Evolutionary conservation across 2,113 vertebrate genomes (phyloP).

Genomic region (Aldabrachelys gigantea): DNA sequence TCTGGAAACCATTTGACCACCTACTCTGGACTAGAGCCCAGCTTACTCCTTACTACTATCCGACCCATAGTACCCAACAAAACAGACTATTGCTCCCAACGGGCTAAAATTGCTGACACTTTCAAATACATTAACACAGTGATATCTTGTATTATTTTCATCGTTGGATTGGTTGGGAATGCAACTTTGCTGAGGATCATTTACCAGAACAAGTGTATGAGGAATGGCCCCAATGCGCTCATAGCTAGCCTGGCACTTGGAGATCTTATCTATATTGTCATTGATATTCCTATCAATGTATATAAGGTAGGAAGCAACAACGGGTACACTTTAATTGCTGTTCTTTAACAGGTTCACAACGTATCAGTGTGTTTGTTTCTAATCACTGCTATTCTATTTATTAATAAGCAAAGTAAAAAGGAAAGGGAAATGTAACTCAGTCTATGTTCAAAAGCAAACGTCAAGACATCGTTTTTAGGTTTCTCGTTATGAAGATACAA

Average conservation of each 20-base stretch:
- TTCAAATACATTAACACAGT: slow-evolving; percentile 96
- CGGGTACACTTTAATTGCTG: not conserved
- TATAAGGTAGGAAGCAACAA: slow-evolving; percentile 90
- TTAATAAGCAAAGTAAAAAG: not conserved
- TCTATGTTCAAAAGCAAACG: not conserved
- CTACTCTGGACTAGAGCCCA: slow-evolving; percentile 65
- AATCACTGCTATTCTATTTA: not conserved
- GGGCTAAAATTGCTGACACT: slow-evolving; percentile 80
- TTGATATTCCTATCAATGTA: slow-evolving; percentile 92
- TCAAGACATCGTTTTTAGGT: not conserved
- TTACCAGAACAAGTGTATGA: slow-evolving; percentile 99
- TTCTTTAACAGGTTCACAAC: not conserved
- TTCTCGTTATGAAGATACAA: not conserved
- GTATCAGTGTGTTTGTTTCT: not conserved
- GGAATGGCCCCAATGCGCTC: slow-evolving; percentile 97
- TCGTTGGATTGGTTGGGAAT: slow-evolving; percentile 95
- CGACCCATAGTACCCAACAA: slow-evolving; percentile 70
- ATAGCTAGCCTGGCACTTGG: slow-evolving; percentile 97
- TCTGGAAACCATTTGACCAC: slow-evolving; percentile 51
- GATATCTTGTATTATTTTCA: slow-evolving; percentile 92
- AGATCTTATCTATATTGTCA: slow-evolving; percentile 96
- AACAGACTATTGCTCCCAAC: slow-evolving; percentile 72
- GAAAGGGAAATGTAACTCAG: not conserved
- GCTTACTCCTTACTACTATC: slow-evolving; percentile 65
- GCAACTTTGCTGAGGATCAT: slow-evolving; percentile 97